Evolutionary conservation across 2,888 invertebrate species (phyloP), one percentile per base, ranked within the genome.

Genomic region (Coremacera marginata): DNA sequence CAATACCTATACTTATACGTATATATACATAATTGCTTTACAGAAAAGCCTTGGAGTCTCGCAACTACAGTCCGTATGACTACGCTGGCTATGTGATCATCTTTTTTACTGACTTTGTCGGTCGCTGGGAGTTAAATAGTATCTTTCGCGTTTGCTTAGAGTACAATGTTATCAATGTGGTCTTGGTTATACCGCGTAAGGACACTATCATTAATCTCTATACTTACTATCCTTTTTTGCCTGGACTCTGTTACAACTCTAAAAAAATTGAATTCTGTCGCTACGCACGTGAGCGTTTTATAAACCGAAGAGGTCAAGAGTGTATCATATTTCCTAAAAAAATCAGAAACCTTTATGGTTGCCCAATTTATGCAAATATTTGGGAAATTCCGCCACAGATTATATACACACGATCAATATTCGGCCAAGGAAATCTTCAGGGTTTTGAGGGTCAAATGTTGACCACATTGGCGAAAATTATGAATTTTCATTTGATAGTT

Each of bases 241-340:
- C n/a, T 14, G 63, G 63, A 25, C 34, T 8, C n/a, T 63, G 63
- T 31, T 63, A 63, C 63, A 63, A 63, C 31, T 31, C 63, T 14
- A 14, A 4, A 3, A n/a, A 27, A 16, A 31, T 31, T 14, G 34
- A 34, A 31, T 5, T 27, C 27, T 63, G 63, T 27, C 63, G n/a
- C n/a, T 31, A 31, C n/a, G 16, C 25, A n/a, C 31, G n/a, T n/a
- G 63, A 63, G 2, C 63, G 31, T 14, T 27, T 63, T 27, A 8
- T 34, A 7, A 22, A 22, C 11, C 7, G 9, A n/a, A 9, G n/a
- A 3, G 55, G 55, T 22, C 57, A n/a, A 25, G 27, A 9, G n/a
- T 63, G 63, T 27, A 5, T 0, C 0, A 16, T 63, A 31, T 63
- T 63, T 31, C 31, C 31, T 11, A 11, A 5, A 11, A 63, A 63